phyloP scores from a whole-genome alignment of 2,888 invertebrate genomes.

The Megalurothrips usitatus region DNA sequence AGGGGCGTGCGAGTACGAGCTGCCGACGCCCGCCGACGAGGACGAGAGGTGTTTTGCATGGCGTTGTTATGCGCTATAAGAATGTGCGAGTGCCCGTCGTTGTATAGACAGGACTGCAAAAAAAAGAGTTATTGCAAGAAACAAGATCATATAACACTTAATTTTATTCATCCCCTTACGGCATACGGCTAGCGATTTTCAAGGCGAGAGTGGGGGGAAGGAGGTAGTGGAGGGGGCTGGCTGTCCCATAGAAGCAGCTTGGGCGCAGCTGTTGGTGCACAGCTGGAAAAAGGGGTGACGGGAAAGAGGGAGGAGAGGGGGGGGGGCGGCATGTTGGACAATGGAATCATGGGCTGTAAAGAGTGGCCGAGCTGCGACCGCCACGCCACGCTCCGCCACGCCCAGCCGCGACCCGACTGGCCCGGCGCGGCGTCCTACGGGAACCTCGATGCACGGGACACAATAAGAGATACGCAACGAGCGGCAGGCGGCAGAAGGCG shows the following conservation, averaged over 20 bases:
- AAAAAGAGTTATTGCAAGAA: too few species aligned
- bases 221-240: neutral
- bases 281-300: too few species aligned
- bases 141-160: too few species aligned
- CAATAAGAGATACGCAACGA: too few species aligned
- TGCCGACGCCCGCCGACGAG: too few species aligned
- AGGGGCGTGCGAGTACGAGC: too few species aligned
- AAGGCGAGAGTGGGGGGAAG: neutral
- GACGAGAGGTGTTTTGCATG: too few species aligned
- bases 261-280: neutral
- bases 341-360: neutral
- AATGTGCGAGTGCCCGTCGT: too few species aligned
- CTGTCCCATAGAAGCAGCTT: neutral
- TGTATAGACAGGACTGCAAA: too few species aligned
- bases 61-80: too few species aligned
- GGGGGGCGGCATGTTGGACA: neutral
- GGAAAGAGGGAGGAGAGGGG: neutral
- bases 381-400: neutral
- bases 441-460: neutral
- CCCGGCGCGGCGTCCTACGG: neutral
- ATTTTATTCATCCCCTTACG: too few species aligned
- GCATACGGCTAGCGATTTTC: too few species aligned
- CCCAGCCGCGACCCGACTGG: neutral
- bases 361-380: neutral
- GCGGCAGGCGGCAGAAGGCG: neutral